Conservation (phyloP, 2,797 vertebrate genomes). For the Sebastes matsubarae region DNA sequence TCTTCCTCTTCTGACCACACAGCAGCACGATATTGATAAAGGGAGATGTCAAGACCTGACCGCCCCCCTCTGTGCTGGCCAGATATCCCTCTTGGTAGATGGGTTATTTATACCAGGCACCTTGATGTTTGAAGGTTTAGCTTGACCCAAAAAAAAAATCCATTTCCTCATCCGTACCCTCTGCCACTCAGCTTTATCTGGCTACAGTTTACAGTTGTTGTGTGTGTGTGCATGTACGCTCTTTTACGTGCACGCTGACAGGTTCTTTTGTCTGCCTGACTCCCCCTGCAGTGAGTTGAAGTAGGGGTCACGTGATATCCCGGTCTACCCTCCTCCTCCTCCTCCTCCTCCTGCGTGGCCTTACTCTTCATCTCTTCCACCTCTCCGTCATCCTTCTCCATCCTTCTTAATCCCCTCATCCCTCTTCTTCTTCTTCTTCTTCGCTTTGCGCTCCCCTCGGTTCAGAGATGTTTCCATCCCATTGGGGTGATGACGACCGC, state of each 20-base stretch:
- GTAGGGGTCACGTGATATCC: slow-evolving; percentile 45
- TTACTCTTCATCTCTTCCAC: slow-evolving; percentile 46
- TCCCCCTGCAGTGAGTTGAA: slow-evolving; percentile 42
- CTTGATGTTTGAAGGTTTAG: slow-evolving; percentile 63
- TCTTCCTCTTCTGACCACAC: slow-evolving; percentile 18
- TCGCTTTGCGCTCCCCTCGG: neutral
- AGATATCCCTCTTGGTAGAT: slow-evolving; percentile 49
- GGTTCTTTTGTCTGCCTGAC: slow-evolving; percentile 57
- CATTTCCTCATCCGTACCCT: slow-evolving; percentile 48
- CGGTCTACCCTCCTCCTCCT: neutral
- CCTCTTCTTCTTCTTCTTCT: slow-evolving; percentile 12
- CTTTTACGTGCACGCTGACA: slow-evolving; percentile 21
- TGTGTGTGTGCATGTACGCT: neutral
- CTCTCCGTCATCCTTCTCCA: slow-evolving; percentile 43
- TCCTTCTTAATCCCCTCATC: slow-evolving; percentile 39
- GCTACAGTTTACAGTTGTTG: slow-evolving; percentile 16
- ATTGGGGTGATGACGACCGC: neutral
- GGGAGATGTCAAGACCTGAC: slow-evolving; percentile 46
- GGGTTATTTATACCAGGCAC: slow-evolving; percentile 54
- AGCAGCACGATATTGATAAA: slow-evolving; percentile 37
- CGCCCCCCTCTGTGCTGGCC: slow-evolving; percentile 29
- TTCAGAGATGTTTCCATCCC: slow-evolving; percentile 14
- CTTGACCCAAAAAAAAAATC: slow-evolving; percentile 55
- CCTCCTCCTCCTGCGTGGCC: slow-evolving; percentile 5
- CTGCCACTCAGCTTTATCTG: slow-evolving; percentile 61